Evolutionary conservation across 2,113 vertebrate genomes (phyloP).

Genomic region (Cyphomyrus plagiostoma): DNA sequence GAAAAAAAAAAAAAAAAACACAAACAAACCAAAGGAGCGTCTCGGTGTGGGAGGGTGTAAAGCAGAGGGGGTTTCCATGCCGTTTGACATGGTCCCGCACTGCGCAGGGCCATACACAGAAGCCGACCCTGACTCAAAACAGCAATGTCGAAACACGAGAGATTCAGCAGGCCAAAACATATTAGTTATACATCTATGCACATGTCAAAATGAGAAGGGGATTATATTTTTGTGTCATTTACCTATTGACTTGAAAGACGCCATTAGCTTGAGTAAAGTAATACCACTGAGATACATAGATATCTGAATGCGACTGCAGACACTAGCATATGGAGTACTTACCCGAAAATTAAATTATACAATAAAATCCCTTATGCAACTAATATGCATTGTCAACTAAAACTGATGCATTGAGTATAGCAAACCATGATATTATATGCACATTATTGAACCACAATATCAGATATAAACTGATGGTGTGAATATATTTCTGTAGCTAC

Average conservation of each 20-base stretch:
- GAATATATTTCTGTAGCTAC: neutral
- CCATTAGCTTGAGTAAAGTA: neutral
- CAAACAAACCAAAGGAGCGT: constrained; percentile 17
- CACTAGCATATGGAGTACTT: neutral
- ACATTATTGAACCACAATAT: neutral
- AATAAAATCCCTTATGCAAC: neutral
- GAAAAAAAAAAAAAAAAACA: neutral
- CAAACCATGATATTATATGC: neutral
- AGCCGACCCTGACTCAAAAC: neutral
- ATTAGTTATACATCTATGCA: neutral
- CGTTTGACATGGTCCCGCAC: neutral
- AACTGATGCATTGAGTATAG: neutral
- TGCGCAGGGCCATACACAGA: neutral
- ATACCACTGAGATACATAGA: neutral
- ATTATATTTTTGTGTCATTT: neutral
- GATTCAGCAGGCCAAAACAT: neutral
- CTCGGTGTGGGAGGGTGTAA: constrained; percentile 32
- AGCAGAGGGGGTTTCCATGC: constrained; percentile 25
- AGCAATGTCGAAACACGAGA: neutral
- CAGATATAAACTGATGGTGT: neutral
- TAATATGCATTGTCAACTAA: neutral
- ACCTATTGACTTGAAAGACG: neutral
- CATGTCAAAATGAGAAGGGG: neutral
- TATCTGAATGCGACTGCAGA: neutral
- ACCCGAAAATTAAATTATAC: neutral